Evolutionary conservation across 2,888 invertebrate species (phyloP), one percentile per base, ranked within the genome.

Genomic region (Epirrhoe tristata): DNA sequence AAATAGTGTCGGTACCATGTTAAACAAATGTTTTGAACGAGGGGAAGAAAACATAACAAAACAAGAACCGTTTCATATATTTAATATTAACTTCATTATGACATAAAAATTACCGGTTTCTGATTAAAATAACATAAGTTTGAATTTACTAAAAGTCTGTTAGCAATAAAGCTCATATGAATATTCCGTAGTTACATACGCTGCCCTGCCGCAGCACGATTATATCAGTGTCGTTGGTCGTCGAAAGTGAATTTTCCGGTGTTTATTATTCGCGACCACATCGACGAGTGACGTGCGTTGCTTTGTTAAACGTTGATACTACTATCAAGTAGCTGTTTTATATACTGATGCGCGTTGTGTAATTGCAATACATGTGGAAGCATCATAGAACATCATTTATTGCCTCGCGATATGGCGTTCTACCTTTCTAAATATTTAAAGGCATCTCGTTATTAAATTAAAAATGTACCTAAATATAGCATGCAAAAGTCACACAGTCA

Each of bases 241-340:
- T 86, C 82, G 93, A 93, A 93, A 93, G 93, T 90, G 92, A 93
- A 90, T 82, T 90, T 88, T 86, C 87, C 85, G 85, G 82, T 87
- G 86, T 87, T 92, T 91, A 85, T 87, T 88, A 91, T 90, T 90
- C 90, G 83, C 83, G 78, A 77, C 76, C 74, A 69, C 73, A 63
- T 66, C 66, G 63, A 55, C 46, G 80, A 74, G 79, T 87, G 88
- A 88, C 89, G 87, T 84, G 83, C 75, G 73, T 74, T 69, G 84
- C 83, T 82, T 84, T 83, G 83, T 85, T 86, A 77, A 83, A 60
- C 58, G 77, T 78, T 75, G 75, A 73, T 76, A 75, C 67, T 72
- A 74, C 76, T 75, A 80, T 66, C 64, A 57, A 67, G 55, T 67
- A 55, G 62, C 67, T 68, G 63, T 65, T 70, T 63, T 55, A 60